These are phyloP conservation scores for Tragelaphus imberbis DNA, from an alignment of 2,113 vertebrate species.

Conservation along the genomic window DNA sequence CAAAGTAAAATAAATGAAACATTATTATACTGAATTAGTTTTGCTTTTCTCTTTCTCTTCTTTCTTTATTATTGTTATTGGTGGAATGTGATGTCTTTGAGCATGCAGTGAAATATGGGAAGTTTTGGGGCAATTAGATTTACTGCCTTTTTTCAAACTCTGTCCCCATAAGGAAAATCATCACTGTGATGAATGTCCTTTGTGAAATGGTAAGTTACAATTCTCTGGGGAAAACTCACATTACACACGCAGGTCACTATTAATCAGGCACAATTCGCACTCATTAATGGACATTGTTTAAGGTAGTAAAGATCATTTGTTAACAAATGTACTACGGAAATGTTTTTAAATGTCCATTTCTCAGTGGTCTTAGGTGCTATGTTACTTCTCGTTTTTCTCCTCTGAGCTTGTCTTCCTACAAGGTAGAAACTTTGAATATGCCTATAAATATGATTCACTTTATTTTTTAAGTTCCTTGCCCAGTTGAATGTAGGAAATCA, in stretches of 20 bases:
- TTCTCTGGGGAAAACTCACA: background rate
- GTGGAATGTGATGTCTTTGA: background rate
- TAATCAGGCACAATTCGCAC: background rate
- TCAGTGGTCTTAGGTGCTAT: background rate
- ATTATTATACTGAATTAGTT: background rate
- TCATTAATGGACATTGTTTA: background rate
- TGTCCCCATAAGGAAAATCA: background rate
- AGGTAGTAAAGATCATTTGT: background rate
- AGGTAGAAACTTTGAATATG: background rate
- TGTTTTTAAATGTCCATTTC: background rate
- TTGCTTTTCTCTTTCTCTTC: background rate
- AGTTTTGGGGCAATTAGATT: background rate
- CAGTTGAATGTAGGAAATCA: background rate
- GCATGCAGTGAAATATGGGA: background rate
- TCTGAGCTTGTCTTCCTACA: background rate
- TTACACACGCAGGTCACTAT: background rate
- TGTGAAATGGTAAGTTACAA: background rate
- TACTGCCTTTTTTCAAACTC: background rate
- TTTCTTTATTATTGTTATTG: fast-evolving
- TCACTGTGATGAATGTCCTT: background rate
- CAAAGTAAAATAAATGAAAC: background rate
- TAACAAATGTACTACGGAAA: background rate
- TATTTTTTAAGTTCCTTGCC: background rate
- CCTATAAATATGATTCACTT: background rate
- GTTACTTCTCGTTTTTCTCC: background rate